Conservation (phyloP, 2,888 invertebrate genomes). For the Smittia aterrima region DNA sequence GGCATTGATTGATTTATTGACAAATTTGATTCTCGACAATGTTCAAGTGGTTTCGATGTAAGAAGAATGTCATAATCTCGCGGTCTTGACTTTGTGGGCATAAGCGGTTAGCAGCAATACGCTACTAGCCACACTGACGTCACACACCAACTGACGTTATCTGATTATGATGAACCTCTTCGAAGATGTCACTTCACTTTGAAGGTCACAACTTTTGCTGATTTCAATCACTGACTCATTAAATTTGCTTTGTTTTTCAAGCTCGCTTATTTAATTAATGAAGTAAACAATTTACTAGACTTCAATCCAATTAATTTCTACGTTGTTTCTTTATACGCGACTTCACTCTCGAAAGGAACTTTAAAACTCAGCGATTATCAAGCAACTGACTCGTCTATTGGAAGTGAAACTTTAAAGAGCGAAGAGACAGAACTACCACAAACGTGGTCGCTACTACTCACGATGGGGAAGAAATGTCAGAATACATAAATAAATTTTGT, state of each 20-base stretch:
- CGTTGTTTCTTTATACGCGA: not conserved
- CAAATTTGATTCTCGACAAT: not conserved
- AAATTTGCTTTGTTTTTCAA: no score
- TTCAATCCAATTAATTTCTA: not conserved
- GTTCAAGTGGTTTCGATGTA: not conserved
- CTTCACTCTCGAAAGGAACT: not conserved
- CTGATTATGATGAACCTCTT: no score
- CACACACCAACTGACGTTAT: no score
- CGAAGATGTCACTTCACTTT: no score
- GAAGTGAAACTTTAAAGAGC: slow-evolving; percentile 16
- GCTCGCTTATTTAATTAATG: no score
- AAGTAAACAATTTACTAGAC: not conserved
- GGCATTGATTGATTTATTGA: slow-evolving; percentile 18
- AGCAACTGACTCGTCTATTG: not conserved
- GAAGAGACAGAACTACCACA: slow-evolving; percentile 14
- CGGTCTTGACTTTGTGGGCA: no score
- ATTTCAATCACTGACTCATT: no score
- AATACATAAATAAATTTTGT: not conserved
- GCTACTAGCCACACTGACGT: no score
- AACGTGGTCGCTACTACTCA: not conserved
- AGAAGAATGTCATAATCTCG: no score
- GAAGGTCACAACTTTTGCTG: no score
- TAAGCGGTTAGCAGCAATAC: no score
- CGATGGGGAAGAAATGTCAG: not conserved
- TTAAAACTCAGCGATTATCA: slow-evolving; percentile 3